Evolutionary conservation across 2,113 vertebrate genomes (phyloP), one percentile per base, ranked within the genome.

Genomic region (Podiceps cristatus): DNA sequence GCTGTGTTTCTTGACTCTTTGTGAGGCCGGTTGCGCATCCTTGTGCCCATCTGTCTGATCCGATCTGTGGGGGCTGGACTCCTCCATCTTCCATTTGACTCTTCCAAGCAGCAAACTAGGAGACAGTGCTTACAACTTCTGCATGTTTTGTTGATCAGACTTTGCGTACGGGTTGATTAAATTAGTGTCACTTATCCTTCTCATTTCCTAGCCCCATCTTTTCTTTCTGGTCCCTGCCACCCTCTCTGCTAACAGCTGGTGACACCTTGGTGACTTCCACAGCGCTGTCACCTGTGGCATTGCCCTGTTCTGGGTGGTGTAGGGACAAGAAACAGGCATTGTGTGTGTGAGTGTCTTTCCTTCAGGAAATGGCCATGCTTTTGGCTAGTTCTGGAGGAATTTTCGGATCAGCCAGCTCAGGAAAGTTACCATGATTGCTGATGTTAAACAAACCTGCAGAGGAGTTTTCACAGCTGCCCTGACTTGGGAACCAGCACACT

Each of bases 401-500:
- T 69, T 92, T 80, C 68, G 55, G n/a, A 29, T 55, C 67, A 49
- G 47, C 17, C 52, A 16, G 62, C 52, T 86, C 15, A 27, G 68
- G 59, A 60, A 50, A 69, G 81, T 55, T 83, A 73, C 63, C 0
- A 2, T 60, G 33, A 18, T 66, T 50, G 31, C 45, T 69, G 63
- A 23, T 28, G 59, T 80, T 72, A 52, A 64, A 31, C 5, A 56
- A 44, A 50, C 20, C 72, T 50, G 53, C 52, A 76, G 80, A 52
- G 62, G 59, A 64, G 49, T 59, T 83, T 45, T 80, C 35, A 42
- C 35, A 68, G 60, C 63, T 80, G 58, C 53, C 12, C 11, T 83
- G 45, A 13, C 10, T 1, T 72, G 40, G 40, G 22, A 55, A n/a
- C 27, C 37, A 52, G 68, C 1, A 4, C 20, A 0, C 8, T 28